These are phyloP conservation scores for Paradoxurus hermaphroditus DNA, from an alignment of 2,113 vertebrate genomes.

Conservation along the genomic window DNA sequence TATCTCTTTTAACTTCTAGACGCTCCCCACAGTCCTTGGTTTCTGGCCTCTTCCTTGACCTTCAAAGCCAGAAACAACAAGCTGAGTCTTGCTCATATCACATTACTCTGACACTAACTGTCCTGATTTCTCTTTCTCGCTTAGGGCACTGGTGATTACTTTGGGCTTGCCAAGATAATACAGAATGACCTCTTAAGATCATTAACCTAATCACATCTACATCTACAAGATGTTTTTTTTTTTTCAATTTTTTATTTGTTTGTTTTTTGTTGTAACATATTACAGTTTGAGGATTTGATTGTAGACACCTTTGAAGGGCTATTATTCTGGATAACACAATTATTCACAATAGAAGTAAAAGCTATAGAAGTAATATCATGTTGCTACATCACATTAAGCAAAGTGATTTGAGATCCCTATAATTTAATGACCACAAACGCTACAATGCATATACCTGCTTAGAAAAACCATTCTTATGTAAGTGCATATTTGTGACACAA, in stretches of 20 bases:
- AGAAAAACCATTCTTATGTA: constrained; percentile 50
- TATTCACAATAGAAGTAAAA: background rate
- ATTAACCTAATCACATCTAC: background rate
- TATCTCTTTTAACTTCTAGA: background rate
- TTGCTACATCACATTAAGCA: background rate
- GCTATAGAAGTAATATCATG: background rate
- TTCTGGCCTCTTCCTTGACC: background rate
- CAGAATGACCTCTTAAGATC: background rate
- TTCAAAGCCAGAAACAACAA: background rate
- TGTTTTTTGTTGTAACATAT: background rate
- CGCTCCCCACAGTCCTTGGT: background rate
- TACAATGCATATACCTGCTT: constrained; percentile 16
- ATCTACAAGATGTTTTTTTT: background rate
- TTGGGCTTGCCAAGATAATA: background rate
- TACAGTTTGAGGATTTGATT: background rate
- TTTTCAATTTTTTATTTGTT: background rate
- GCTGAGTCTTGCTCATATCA: background rate
- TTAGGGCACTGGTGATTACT: background rate
- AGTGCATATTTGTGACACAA: constrained; percentile 25
- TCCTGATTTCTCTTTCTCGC: background rate
- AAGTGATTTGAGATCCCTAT: constrained; percentile 19
- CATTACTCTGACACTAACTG: background rate
- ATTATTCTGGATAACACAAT: background rate
- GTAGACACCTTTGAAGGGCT: background rate
- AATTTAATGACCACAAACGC: constrained; percentile 45